Evolutionary conservation across 2,797 vertebrate genomes (phyloP).

Genomic region (Passerculus sandwichensis): DNA sequence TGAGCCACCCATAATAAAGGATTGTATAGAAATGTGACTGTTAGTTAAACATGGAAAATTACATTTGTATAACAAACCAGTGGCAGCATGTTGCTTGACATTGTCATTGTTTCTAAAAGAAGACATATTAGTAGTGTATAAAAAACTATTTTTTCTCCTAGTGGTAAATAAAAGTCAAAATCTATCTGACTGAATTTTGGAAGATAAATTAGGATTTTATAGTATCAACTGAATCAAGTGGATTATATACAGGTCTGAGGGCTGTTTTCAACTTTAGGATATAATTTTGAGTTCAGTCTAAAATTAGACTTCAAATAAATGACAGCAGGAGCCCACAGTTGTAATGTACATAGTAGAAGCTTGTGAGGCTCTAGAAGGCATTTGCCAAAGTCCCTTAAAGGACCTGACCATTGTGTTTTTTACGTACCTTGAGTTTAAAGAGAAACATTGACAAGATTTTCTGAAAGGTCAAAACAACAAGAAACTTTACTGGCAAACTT

Average conservation of each 20-base stretch:
- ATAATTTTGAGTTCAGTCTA: neutral
- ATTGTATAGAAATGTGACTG: neutral
- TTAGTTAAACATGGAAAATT: neutral
- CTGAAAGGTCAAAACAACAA: neutral
- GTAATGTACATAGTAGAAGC: neutral
- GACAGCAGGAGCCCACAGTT: neutral
- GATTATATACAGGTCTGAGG: neutral
- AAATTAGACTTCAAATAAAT: neutral
- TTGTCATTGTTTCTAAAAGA: neutral
- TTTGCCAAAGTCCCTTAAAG: neutral
- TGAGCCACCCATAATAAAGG: neutral
- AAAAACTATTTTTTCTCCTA: neutral
- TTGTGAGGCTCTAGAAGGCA: neutral
- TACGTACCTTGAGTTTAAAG: neutral
- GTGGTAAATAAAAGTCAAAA: neutral
- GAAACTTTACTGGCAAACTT: neutral
- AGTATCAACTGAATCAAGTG: neutral
- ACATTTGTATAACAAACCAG: neutral
- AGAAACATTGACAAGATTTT: neutral
- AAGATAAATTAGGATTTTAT: neutral
- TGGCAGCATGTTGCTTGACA: neutral
- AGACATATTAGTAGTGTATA: neutral
- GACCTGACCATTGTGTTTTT: rapidly evolving
- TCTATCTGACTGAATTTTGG: neutral
- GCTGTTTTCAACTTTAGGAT: neutral